Percentiles rank a stretch among this genome's conserved stretches.
Conservation (phyloP, 2,113 vertebrate species). For the Indicator indicator region DNA sequence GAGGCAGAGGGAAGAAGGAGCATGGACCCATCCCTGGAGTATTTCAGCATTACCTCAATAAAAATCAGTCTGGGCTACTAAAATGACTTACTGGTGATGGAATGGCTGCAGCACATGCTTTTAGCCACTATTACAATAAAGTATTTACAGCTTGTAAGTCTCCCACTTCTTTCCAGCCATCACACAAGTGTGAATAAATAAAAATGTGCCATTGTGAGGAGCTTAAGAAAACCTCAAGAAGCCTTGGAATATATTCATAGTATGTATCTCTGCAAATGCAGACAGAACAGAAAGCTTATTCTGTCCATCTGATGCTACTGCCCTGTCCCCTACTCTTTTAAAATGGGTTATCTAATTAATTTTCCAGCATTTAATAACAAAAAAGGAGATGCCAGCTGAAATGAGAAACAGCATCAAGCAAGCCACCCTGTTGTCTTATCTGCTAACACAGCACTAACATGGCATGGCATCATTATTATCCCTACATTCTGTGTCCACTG, state of each 20-base stretch:
- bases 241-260: background rate
- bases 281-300: conserved; percentile 31
- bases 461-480: conserved; percentile 26
- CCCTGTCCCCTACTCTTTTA: background rate
- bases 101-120: background rate
- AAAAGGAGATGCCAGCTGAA: conserved; percentile 50
- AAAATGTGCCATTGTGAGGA: background rate
- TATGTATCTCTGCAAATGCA: background rate
- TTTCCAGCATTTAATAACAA: background rate
- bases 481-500: background rate
- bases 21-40: background rate
- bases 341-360: background rate
- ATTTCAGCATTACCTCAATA: background rate
- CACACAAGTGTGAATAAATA: background rate
- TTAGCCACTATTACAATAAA: background rate
- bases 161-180: background rate
- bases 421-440: background rate
- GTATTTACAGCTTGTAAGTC: background rate
- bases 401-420: conserved; percentile 33
- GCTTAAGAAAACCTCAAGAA: background rate
- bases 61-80: background rate
- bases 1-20: background rate
- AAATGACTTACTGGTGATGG: background rate
- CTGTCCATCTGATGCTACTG: background rate
- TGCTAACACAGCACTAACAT: conserved; percentile 53